Percentiles rank a stretch among this genome's conserved stretches.
phyloP scores from a whole-genome alignment of 2,113 vertebrate genomes.

The Carettochelys insculpta region DNA sequence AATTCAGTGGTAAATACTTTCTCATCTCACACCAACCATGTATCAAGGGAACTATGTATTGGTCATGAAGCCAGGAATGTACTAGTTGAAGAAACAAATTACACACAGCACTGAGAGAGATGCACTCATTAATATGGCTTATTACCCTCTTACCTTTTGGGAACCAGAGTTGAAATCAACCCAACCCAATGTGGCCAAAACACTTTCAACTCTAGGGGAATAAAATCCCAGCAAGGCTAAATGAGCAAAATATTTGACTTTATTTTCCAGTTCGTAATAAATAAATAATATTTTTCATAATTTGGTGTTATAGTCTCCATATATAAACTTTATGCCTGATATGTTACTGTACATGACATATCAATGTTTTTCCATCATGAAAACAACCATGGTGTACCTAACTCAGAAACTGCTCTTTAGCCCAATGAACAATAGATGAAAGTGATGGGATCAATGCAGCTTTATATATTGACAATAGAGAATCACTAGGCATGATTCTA shows the following conservation, averaged over 20 bases:
- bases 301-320: neutral
- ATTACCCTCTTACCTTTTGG: neutral
- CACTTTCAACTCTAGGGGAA: neutral
- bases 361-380: neutral
- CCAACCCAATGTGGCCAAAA: neutral
- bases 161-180: neutral
- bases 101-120: neutral
- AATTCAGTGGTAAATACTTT: neutral
- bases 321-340: too few species aligned
- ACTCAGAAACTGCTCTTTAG: neutral
- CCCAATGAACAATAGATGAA: neutral
- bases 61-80: neutral
- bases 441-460: neutral
- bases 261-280: neutral
- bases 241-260: accelerated
- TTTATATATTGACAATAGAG: neutral
- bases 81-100: accelerated
- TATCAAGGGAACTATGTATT: neutral
- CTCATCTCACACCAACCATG: neutral
- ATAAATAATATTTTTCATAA: neutral
- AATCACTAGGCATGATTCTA: neutral
- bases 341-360: accelerated
- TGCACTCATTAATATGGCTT: neutral
- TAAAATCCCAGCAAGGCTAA: neutral
- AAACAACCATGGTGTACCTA: too few species aligned